Conservation (phyloP, 2,888 invertebrate species). For the Pyralis farinalis region DNA sequence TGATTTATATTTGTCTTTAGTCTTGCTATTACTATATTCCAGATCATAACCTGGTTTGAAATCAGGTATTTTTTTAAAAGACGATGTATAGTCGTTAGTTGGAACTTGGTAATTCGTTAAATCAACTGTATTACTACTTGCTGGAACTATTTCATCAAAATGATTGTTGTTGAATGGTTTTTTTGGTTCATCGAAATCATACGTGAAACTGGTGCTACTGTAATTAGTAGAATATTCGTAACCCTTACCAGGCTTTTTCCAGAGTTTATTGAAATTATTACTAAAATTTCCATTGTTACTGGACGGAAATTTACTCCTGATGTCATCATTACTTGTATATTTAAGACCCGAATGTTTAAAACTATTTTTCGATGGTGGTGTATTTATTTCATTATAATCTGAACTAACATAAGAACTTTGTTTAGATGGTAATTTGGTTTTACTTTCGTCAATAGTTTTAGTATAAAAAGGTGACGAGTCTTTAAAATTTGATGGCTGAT, state of each 20-base stretch:
- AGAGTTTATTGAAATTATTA: constrained; percentile 40
- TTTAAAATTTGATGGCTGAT: constrained; percentile 25
- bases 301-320: constrained; percentile 43
- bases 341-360: constrained; percentile 29
- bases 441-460: constrained; percentile 32
- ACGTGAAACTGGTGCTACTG: constrained; percentile 55
- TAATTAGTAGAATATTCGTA: constrained; percentile 60
- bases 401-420: constrained; percentile 27
- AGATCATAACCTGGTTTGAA: constrained; percentile 40
- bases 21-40: constrained; percentile 34
- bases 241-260: constrained; percentile 49
- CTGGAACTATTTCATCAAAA: constrained; percentile 53
- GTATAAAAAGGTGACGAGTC: constrained; percentile 26
- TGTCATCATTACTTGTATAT: constrained; percentile 24
- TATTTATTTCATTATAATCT: constrained; percentile 1
- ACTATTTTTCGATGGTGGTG: constrained; percentile 17
- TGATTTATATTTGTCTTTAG: constrained; percentile 47
- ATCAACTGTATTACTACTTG: constrained; percentile 55
- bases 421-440: constrained; percentile 31
- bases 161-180: constrained; percentile 39
- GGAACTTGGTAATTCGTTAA: constrained; percentile 47
- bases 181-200: constrained; percentile 45
- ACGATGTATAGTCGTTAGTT: constrained; percentile 40
- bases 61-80: constrained; percentile 50
- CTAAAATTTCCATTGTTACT: constrained; percentile 24